Base-by-base conservation (phyloP, 2,888 invertebrate genomes). In the Chaetogeoica ovagalla region DNA sequence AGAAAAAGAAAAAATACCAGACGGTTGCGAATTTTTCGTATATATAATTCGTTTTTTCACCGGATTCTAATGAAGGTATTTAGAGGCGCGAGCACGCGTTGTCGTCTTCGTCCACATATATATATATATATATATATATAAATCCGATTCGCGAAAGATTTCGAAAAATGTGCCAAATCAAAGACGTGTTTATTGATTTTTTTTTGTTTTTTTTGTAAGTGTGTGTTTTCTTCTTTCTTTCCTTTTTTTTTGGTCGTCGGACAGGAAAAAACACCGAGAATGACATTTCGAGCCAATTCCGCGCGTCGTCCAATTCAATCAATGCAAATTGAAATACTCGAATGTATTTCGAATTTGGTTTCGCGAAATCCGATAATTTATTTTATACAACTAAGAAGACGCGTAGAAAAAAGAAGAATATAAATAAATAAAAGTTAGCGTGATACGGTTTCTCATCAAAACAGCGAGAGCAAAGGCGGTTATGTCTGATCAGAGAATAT, bases 281-380 rank as follows among this genome's bases (percentile, higher is more conserved):
- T 30, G 73, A 73, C 62, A 63, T 37, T 63, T 62, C 63, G 37
- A 63, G 63, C 63, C 63, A 48, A 72, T 62, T 62, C 59, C 37
- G 30, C 37, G 30, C 21, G 55, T 15, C 15, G 55, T 15, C 15
- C 17, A 17, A 48, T 72, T 72, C 23, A 48, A 73, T 63, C 30
- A 52, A 52, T 73, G 52, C 37, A 19, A 48, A 72, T 72, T 60
- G 60, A 60, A 62, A 72, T 60, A 48, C 72, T 48, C 43, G 39
- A 17, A 21, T 71, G 43, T 39, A 71, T 23, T 59, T 21, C 71
- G 21, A 39, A 71, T 59, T n/a, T 4, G 30, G 30, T 30, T 30
- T 30, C 30, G 30, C 30, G 71, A 43, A 17, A 71, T 71, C 43
- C 59, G 59, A 71, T 71, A 59, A 71, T 71, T 71, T 71, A 71